Base-by-base conservation (phyloP, 2,888 invertebrate genomes). In the Troilus luridus region DNA sequence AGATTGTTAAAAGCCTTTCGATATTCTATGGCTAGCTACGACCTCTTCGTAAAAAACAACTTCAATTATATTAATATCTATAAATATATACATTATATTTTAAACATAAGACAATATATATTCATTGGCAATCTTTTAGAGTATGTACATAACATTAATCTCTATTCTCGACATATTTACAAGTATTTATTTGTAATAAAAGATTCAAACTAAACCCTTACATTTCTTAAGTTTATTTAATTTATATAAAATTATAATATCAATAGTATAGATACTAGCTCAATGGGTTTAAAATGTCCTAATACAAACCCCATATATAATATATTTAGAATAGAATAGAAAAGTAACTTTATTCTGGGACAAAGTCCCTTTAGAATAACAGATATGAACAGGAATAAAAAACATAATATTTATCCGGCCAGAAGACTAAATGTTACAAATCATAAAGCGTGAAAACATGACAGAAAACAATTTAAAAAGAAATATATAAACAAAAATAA, bases 221-320 rank as follows among this genome's bases (percentile, higher is more conserved):
- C 54, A 24, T 64, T 85, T 64, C 64, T 90, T 90, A 62, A 21
- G 41, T 67, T 67, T 90, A 62, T 62, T 77, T 77, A 89, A 89
- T 58, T 88, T 64, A 90, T 90, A 90, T 90, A 91, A 91, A 91
- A 91, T 91, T 91, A 89, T 89, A 91, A 88, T 88, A 91, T 91
- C 88, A 72, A 58, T 88, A 90, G 56, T 58, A 88, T 88, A 90
- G 85, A 90, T 88, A 88, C 88, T n/a, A n/a, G n/a, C n/a, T 59
- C 24, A 88, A 91, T 27, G 91, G 88, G 54, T 91, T 59, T 56
- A 91, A 41, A 91, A 91, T 91, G 64, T 91, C 41, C 67, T 41
- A 59, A 54, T 60, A 67, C 54, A 91, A 91, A 91, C 59, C 60
- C 59, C 56, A 88, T 91, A 27, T 77, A 77, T 77, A 67, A 41